phyloP scores from a whole-genome alignment of 1,140 invertebrate genomes.

The Eupeodes corollae region DNA sequence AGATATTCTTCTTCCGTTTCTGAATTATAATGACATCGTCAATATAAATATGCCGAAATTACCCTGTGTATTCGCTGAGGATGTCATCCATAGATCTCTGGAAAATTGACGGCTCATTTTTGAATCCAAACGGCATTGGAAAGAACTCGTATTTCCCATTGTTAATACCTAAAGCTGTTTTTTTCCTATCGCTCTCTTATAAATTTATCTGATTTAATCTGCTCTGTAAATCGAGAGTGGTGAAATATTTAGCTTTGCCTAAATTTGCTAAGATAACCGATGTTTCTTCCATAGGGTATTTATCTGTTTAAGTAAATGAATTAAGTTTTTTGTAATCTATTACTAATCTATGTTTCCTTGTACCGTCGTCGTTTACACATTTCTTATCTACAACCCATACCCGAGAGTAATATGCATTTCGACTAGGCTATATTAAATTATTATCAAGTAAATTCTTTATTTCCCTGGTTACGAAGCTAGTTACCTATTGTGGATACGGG shows the following conservation, averaged over 20 bases:
- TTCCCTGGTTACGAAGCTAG: too few relatives aligned
- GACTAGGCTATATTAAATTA: too few relatives aligned
- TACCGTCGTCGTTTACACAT: too few relatives aligned
- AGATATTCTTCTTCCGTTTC: conserved; percentile 24
- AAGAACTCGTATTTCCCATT: conserved; percentile 27
- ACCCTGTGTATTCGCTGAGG: conserved; percentile 12
- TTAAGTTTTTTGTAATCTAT: too few relatives aligned
- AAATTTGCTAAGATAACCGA: too few relatives aligned
- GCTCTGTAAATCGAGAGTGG: conserved; percentile 5
- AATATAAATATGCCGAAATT: conserved; percentile 26
- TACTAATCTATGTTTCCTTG: too few relatives aligned
- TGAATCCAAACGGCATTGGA: conserved; percentile 27
- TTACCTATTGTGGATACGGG: too few relatives aligned
- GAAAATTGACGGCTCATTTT: conserved; percentile 36
- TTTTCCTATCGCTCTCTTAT: conserved; percentile 6
- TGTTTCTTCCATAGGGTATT: conserved; percentile 42
- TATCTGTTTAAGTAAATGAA: conserved; percentile 15
- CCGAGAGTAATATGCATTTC: too few relatives aligned
- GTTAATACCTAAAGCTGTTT: conserved; percentile 33
- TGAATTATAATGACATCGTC: conserved; percentile 37
- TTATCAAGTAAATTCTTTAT: too few relatives aligned
- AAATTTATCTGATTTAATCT: too few relatives aligned
- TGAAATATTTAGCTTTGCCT: conserved; percentile 9
- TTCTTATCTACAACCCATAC: too few relatives aligned
- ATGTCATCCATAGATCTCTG: conserved; percentile 32